These are phyloP conservation scores for Carettochelys insculpta DNA, from an alignment of 2,113 vertebrate species.

Conservation along the genomic window DNA sequence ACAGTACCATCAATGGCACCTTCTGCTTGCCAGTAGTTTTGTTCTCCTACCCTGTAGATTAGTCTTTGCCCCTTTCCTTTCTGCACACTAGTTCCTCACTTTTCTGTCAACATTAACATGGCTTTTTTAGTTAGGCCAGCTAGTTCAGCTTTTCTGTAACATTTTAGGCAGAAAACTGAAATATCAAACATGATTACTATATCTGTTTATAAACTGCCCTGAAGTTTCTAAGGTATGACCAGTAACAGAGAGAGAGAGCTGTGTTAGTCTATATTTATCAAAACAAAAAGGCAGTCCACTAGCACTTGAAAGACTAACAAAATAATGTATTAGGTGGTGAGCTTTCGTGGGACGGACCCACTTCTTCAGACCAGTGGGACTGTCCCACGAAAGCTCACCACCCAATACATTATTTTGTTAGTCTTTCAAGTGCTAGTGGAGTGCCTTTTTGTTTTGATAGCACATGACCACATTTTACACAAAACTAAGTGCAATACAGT, in stretches of 20 bases:
- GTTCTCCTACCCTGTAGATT: background rate
- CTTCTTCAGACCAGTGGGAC: no score
- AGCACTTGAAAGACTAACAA: no score
- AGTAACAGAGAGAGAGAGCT: no score
- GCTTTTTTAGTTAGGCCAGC: background rate
- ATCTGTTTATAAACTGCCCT: background rate
- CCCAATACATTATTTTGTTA: no score
- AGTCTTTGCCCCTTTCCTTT: background rate
- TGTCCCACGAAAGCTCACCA: no score
- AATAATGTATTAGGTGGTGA: no score
- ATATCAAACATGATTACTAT: background rate
- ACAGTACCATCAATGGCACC: background rate
- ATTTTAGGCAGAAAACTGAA: background rate
- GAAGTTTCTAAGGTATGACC: background rate
- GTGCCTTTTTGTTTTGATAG: no score
- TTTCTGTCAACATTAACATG: background rate
- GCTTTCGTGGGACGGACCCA: no score
- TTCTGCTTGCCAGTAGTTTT: background rate
- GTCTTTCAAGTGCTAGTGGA: no score
- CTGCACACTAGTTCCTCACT: background rate
- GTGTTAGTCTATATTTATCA: no score
- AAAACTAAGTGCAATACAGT: background rate
- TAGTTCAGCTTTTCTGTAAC: background rate
- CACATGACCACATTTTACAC: background rate
- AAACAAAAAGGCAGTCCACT: no score